Evolutionary conservation across 2,797 vertebrate species (phyloP).

Genomic region (Chelon labrosus): DNA sequence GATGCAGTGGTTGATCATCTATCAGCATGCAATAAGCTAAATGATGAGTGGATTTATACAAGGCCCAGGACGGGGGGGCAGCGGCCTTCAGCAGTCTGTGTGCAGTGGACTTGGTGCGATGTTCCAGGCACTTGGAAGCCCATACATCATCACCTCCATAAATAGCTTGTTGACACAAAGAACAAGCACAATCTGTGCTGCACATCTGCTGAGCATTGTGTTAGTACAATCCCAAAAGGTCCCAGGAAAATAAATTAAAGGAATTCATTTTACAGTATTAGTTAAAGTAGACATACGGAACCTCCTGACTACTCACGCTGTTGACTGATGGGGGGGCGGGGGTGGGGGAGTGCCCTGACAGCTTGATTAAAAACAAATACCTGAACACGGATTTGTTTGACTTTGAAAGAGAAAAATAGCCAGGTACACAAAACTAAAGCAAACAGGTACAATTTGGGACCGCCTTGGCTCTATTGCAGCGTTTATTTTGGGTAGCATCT

Average conservation of each 20-base stretch:
- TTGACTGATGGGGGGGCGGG: slow-evolving; percentile 22
- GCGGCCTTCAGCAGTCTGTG: slow-evolving; percentile 65
- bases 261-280: slow-evolving; percentile 38
- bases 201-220: slow-evolving; percentile 49
- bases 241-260: slow-evolving; percentile 43
- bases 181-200: slow-evolving; percentile 50
- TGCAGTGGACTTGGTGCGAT: slow-evolving; percentile 46
- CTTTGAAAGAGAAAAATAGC: slow-evolving; percentile 48
- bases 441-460: slow-evolving; percentile 90
- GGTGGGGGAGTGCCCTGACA: slow-evolving; percentile 32
- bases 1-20: slow-evolving; percentile 69
- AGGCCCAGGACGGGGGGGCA: slow-evolving; percentile 46
- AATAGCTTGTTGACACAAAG: slow-evolving; percentile 41
- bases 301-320: slow-evolving; percentile 38
- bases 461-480: slow-evolving; percentile 82
- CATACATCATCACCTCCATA: slow-evolving; percentile 24
- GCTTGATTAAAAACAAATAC: slow-evolving; percentile 49
- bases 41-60: slow-evolving; percentile 73
- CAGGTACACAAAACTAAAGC: slow-evolving; percentile 48
- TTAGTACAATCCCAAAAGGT: slow-evolving; percentile 62
- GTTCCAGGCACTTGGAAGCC: slow-evolving; percentile 47
- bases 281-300: slow-evolving; percentile 45
- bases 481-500: slow-evolving; percentile 70
- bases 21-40: slow-evolving; percentile 81
- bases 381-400: slow-evolving; percentile 45